These are phyloP conservation scores for Panulirus ornatus DNA, from an alignment of 1,140 invertebrate genomes.

Conservation along the genomic window DNA sequence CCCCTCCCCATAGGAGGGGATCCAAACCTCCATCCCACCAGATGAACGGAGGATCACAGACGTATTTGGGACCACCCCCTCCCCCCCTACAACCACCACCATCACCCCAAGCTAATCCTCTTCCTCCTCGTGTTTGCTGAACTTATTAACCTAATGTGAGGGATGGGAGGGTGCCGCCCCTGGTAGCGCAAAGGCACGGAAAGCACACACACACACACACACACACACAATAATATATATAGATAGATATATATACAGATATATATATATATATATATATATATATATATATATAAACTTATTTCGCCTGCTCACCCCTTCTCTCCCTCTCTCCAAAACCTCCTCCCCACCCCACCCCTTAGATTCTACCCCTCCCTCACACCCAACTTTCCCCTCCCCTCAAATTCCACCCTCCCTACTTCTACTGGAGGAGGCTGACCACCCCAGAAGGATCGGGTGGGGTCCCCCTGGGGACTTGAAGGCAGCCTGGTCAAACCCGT, in stretches of 20 bases:
- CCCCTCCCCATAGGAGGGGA: background rate
- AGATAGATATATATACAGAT: too few relatives aligned
- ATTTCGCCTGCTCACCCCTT: too few relatives aligned
- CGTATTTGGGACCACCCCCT: background rate
- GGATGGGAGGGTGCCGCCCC: background rate
- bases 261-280: too few relatives aligned
- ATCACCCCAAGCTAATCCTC: background rate
- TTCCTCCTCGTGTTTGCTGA: background rate
- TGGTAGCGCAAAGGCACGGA: background rate
- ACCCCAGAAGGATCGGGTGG: too few relatives aligned
- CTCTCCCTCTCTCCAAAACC: too few relatives aligned
- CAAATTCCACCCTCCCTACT: background rate
- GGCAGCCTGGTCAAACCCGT: background rate
- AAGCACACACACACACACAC: too few relatives aligned
- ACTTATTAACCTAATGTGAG: conserved; percentile 10
- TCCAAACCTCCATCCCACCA: background rate
- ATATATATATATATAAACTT: too few relatives aligned
- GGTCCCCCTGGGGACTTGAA: background rate
- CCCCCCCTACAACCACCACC: too few relatives aligned
- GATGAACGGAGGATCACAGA: background rate
- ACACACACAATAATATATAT: too few relatives aligned
- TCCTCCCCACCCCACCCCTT: too few relatives aligned
- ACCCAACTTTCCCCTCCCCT: background rate
- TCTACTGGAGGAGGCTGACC: background rate
- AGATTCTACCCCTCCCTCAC: background rate